These are phyloP conservation scores for Thalpophila matura DNA, from an alignment of 2,888 invertebrate genomes.

Conservation along the genomic window DNA sequence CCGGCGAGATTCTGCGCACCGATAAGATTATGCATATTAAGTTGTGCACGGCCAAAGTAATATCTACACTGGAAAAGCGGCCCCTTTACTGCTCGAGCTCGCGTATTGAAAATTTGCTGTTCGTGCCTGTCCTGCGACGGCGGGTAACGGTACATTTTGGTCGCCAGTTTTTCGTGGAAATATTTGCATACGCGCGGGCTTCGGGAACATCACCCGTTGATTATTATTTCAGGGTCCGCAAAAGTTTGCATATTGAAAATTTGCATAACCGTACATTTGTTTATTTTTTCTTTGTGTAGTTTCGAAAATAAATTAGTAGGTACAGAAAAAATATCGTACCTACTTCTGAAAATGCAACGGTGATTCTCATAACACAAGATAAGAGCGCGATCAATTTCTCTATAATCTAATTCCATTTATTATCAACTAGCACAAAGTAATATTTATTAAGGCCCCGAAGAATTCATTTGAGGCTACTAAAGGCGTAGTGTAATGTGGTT, in stretches of 20 bases:
- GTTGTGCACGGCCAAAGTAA: constrained; percentile 89
- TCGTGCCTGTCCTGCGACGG: constrained; percentile 79
- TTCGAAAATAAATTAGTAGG: constrained; percentile 3
- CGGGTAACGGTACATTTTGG: constrained; percentile 75
- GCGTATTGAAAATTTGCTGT: constrained; percentile 83
- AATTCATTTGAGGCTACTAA: constrained; percentile 79
- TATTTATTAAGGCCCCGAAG: constrained; percentile 78
- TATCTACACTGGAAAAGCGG: constrained; percentile 88
- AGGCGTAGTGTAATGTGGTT: constrained; percentile 82
- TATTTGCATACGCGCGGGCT: constrained; percentile 70
- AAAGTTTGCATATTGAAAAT: constrained; percentile 35
- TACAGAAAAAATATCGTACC: neutral
- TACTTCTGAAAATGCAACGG: constrained; percentile 5
- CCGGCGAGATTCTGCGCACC: constrained; percentile 87
- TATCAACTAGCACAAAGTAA: constrained; percentile 75
- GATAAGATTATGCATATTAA: constrained; percentile 91
- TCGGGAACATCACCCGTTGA: constrained; percentile 44
- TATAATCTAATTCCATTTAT: constrained; percentile 71
- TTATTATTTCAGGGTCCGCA: constrained; percentile 53
- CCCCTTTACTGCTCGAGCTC: constrained; percentile 75
- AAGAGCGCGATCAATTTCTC: constrained; percentile 65
- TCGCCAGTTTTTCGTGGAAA: constrained; percentile 74
- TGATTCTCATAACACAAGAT: constrained; percentile 61
- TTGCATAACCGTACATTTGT: constrained; percentile 24
- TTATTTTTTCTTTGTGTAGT: constrained; percentile 8